Evolutionary conservation across 2,888 invertebrate genomes (phyloP), one percentile per base, ranked within the genome.

Genomic region (Silvanus unidentatus): DNA sequence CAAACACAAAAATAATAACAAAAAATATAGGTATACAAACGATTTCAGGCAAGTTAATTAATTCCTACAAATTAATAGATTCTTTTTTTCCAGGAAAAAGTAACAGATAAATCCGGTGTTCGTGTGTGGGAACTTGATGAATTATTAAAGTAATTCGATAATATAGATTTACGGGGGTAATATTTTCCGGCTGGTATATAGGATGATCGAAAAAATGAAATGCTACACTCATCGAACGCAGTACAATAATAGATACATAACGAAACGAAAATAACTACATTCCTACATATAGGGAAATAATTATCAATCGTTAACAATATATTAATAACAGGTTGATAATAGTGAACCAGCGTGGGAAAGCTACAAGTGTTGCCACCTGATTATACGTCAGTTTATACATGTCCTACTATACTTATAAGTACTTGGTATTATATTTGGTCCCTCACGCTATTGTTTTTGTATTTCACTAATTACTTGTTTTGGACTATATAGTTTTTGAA

Each of bases 341-440:
- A 59, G 56, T 55, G 67, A 61, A 68, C 65, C 62, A 66, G 55
- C 68, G 71, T 71, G 71, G 68, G 71, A 71, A 70, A 56, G 55
- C 65, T 63, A 66, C 71, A 71, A 70, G 68, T 71, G 71, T 60
- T 64, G 59, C 68, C 70, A 70, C 64, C 70, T 71, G 71, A 71
- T 71, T 71, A 71, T 71, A 71, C 68, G 68, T 69, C 71, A 64
- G 64, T 66, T 65, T 65, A 66, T 66, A 58, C 63, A 55, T 61
- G 55, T 60, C 63, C 62, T 60, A 58, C 63, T 61, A n/a, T n/a
- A n/a, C n/a, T n/a, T n/a, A n/a, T n/a, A 37, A 8, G 3, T 32
- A 32, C 32, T 12, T 15, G 61, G 60, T 65, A 64, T 64, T 64
- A 65, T 57, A 61, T 47, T 58, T 57, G 52, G 52, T 54, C 47